Evolutionary conservation across 2,113 vertebrate species (phyloP).

Genomic region (Etia nguti): DNA sequence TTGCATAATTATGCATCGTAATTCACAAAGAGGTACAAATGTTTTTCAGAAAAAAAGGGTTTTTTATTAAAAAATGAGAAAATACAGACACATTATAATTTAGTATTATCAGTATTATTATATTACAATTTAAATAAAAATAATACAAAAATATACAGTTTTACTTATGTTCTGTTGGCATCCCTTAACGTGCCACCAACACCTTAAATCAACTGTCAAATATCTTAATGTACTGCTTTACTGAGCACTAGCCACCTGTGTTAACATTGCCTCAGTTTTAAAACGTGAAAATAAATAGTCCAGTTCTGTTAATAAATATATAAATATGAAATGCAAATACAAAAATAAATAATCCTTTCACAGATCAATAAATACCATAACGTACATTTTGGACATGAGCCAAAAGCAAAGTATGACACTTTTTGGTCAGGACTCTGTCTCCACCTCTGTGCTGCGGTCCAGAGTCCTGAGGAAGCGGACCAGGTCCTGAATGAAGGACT

Average conservation of each 20-base stretch:
- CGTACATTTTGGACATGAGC: background rate
- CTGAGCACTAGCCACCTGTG: background rate
- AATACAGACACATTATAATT: background rate
- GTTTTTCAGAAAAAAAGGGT: background rate
- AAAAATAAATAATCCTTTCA: constrained; percentile 26
- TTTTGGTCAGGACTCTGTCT: constrained; percentile 1
- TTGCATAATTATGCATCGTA: background rate
- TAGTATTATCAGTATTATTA: background rate
- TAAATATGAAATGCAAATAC: constrained; percentile 18
- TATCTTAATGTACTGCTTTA: background rate
- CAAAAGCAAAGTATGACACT: background rate
- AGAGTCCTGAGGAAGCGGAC: constrained; percentile 43
- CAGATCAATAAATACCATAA: background rate
- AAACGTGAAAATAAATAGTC: background rate
- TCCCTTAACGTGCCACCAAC: background rate
- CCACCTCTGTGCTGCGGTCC: background rate
- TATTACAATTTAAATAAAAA: background rate
- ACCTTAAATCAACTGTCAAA: background rate
- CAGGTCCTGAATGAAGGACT: constrained; percentile 43
- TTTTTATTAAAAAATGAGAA: background rate
- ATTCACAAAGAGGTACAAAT: background rate
- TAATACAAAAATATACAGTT: background rate
- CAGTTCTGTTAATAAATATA: constrained; percentile 41
- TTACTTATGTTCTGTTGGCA: background rate
- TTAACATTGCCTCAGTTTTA: background rate